Evolutionary conservation across 2,888 invertebrate genomes (phyloP), one percentile per base, ranked within the genome.

Genomic region (Argynnis bischoffii): DNA sequence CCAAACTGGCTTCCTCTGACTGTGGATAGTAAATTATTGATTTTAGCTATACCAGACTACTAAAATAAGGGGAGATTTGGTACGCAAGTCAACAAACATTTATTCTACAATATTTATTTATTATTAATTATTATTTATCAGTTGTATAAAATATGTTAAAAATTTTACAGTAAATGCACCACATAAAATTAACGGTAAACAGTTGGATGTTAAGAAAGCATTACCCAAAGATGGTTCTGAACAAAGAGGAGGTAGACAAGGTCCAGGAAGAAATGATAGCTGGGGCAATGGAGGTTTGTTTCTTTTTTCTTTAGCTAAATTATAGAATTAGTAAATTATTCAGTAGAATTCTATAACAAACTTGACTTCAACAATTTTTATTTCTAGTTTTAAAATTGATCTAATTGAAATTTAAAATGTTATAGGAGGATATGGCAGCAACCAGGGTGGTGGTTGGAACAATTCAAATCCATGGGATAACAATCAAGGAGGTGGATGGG

Each of bases 181-280:
- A 75, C 98, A 98, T 81, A 95, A 95, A 78, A 95, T 98, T 55
- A 96, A 96, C 81, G 97, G 97, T 1, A 97, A 97, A 83, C 95
- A 96, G 79, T 95, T 98, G 46, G 98, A 98, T 89, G 98, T 98
- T 0, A 98, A 98, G 83, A 99, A 99, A 90, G 98, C 98, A 6
- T 90, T 98, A 53, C 97, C 98, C 66, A 97, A 97, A 85, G 96
- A 97, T 76, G 94, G 94, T 46, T 92, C 94, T 53, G 93, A 94
- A 6, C 88, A 94, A 70, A 89, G 93, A 70, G 93, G 94, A 50
- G 92, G 94, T 55, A 89, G 94, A 71, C 85, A 85, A 83, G 82
- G 94, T 76, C 82, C 88, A 79, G 79, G 85, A 64, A 81, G 89
- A 74, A 87, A 81, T 76, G 89, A 90, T 63, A 89, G 68, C 72